A percentile compares a stretch with the other conserved stretches of the same genome.
phyloP scores from a whole-genome alignment of 1,140 invertebrate species.

The Pygmarrhopalites habei region DNA sequence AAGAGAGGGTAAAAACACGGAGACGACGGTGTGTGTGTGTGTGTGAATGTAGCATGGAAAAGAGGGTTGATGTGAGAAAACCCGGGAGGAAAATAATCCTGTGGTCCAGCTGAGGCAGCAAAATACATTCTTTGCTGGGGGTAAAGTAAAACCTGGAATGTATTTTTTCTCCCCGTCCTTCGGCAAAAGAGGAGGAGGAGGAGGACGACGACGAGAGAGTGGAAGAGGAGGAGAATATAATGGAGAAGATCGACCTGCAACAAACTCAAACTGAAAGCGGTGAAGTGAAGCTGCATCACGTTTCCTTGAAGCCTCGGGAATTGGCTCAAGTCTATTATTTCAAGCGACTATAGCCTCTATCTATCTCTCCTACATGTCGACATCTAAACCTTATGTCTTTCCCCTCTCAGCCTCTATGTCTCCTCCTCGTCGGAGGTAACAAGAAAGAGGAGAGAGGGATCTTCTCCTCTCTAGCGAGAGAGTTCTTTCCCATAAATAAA shows the following conservation, averaged over 20 bases:
- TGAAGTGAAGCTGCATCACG: neutral
- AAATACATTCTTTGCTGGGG: conserved; percentile 6
- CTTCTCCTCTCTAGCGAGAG: too few relatives aligned
- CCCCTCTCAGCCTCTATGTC: neutral
- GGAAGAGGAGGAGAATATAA: conserved; percentile 11
- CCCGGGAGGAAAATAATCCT: conserved; percentile 30
- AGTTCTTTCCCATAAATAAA: conserved; percentile 23
- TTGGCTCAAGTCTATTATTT: conserved; percentile 20
- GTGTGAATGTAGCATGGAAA: too few relatives aligned
- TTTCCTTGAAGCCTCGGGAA: neutral
- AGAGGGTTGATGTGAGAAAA: conserved; percentile 3
- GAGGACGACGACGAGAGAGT: neutral
- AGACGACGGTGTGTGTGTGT: too few relatives aligned
- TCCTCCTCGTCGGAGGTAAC: conserved; percentile 3
- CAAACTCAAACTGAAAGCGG: neutral
- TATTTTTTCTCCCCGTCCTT: conserved; percentile 9
- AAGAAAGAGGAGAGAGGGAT: neutral
- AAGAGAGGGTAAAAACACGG: too few relatives aligned
- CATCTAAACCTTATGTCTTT: neutral
- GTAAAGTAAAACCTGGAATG: neutral
- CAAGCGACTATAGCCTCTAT: conserved; percentile 9
- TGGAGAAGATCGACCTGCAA: conserved; percentile 5
- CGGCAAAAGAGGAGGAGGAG: conserved; percentile 5
- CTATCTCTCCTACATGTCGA: neutral
- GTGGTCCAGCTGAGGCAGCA: conserved; percentile 31